Base-by-base conservation (phyloP, 2,888 invertebrate species). In the Drosophila formosana region DNA sequence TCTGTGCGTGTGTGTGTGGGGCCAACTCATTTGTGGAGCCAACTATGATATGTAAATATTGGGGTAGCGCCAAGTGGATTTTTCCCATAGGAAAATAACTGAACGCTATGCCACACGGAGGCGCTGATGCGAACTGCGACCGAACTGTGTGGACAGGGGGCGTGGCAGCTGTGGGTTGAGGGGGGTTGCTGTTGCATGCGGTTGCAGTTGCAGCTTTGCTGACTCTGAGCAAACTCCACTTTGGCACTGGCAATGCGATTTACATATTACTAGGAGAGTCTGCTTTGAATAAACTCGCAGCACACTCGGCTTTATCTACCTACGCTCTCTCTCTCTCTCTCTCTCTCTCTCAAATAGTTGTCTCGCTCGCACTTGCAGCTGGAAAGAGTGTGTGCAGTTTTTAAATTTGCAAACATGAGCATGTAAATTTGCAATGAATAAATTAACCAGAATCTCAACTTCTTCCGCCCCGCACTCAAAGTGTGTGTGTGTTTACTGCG, bases 341-440 rank as follows among this genome's bases (percentile, higher is more conserved):
- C 39, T 32, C 43, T 23, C 45, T 39, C 8, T 28, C 74, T 34
- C 28, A 45, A 37, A 50, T 45, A 51, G 47, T 53, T 63, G 43
- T 60, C 62, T 64, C 41, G 18, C 39, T 55, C 13, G 50, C 18
- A 28, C 51, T 43, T 47, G 11, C 11, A 37, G 30, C 18, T 18
- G 18, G 18, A 23, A 3, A 7, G 23, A 6, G 43, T 47, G 39
- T 78, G 78, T 80, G 74, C 63, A 83, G 75, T 88, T 83, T 83
- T 83, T 83, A 83, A 88, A 88, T 88, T 83, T 88, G 82, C 89
- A 83, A 83, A 83, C 83, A 83, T 83, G 83, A 83, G 83, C 81
- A 83, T 83, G 83, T 83, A 88, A 88, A 88, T 83, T 86, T 88
- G 89, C 83, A 83, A 83, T 83, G 83, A 83, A 83, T 83, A 83